phyloP scores from a whole-genome alignment of 2,888 invertebrate genomes.

The Dryomyza anilis region DNA sequence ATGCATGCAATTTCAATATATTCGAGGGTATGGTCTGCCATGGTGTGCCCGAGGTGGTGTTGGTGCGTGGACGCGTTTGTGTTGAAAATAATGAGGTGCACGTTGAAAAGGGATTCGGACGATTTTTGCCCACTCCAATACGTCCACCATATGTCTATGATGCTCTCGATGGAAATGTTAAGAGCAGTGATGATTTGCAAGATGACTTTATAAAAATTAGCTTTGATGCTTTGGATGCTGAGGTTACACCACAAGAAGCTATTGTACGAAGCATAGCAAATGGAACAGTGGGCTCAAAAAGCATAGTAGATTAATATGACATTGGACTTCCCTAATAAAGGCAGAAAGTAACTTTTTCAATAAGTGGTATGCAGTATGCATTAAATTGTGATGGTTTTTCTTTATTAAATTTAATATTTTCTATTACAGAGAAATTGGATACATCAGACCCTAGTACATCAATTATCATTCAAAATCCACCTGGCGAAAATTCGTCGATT shows the following conservation, averaged over 20 bases:
- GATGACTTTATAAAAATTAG: slow-evolving; percentile 38
- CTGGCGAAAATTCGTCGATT: slow-evolving; percentile 85
- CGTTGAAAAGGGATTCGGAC: slow-evolving; percentile 88
- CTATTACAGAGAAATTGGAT: slow-evolving; percentile 75
- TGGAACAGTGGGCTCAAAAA: slow-evolving; percentile 45
- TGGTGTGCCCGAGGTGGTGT: slow-evolving; percentile 91
- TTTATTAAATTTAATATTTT: background rate
- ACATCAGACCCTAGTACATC: slow-evolving; percentile 76
- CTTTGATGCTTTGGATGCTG: slow-evolving; percentile 52
- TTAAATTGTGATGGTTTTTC: background rate
- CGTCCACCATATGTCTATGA: slow-evolving; percentile 79
- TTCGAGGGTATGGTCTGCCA: slow-evolving; percentile 95
- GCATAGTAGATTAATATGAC: slow-evolving; percentile 73
- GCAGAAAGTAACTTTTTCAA: slow-evolving; percentile 92
- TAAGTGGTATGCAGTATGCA: slow-evolving; percentile 77
- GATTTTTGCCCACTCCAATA: slow-evolving; percentile 79
- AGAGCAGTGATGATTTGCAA: slow-evolving; percentile 28
- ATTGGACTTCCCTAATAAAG: slow-evolving; percentile 76
- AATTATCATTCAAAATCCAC: slow-evolving; percentile 86
- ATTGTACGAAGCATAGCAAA: slow-evolving; percentile 42
- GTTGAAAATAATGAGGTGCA: slow-evolving; percentile 89
- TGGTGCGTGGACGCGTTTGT: slow-evolving; percentile 89
- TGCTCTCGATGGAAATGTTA: slow-evolving; percentile 46
- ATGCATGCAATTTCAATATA: slow-evolving; percentile 94
- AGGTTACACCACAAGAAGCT: slow-evolving; percentile 51